These are phyloP conservation scores for Acrocephalus scirpaceus DNA, from an alignment of 2,797 vertebrate genomes.

Conservation along the genomic window DNA sequence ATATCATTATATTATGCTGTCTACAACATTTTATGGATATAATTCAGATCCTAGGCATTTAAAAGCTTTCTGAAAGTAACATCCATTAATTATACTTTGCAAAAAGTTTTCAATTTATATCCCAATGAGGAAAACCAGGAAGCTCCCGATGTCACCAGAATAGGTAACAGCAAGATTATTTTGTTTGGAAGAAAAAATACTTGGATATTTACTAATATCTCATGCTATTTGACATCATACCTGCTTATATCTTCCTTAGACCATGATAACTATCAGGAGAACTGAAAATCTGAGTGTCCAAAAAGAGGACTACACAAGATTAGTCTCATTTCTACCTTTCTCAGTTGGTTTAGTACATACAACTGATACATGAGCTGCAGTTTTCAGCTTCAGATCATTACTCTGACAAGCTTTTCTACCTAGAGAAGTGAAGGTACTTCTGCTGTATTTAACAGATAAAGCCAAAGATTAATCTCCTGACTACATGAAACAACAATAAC, in stretches of 20 bases:
- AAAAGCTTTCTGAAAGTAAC: neutral
- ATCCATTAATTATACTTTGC: neutral
- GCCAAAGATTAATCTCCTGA: neutral
- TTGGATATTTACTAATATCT: neutral
- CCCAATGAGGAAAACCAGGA: neutral
- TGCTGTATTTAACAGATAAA: neutral
- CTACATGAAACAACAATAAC: neutral
- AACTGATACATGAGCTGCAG: fast-evolving
- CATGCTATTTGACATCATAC: neutral
- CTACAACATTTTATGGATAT: neutral
- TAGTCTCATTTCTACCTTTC: neutral
- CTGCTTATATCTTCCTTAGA: neutral
- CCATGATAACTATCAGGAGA: neutral
- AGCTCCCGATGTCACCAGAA: neutral
- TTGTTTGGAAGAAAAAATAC: neutral
- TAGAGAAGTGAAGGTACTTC: neutral
- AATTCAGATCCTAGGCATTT: neutral
- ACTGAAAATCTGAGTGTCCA: neutral
- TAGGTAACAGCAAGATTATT: neutral
- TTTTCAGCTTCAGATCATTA: neutral
- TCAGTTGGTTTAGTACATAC: neutral
- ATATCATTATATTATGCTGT: neutral
- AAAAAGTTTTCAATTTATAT: neutral
- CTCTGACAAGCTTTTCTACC: neutral
- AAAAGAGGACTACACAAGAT: neutral